Evolutionary conservation across 2,113 vertebrate species (phyloP).

Genomic region (Lepus timidus): DNA sequence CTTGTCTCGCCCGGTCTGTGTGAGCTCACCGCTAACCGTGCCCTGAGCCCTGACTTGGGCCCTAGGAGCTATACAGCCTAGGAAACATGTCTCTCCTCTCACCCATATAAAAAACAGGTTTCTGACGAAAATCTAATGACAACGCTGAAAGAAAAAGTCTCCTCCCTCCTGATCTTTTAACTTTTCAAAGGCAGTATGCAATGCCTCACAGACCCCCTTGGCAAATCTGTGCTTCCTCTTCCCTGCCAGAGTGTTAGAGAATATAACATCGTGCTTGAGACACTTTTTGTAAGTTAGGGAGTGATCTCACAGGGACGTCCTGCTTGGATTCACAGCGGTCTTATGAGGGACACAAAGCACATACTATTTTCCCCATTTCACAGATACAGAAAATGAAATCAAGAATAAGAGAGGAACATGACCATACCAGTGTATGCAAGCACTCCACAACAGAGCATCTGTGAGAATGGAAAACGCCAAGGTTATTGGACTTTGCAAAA

Average conservation of each 20-base stretch:
- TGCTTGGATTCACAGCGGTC: not conserved
- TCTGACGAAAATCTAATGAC: not conserved
- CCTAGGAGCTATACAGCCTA: not conserved
- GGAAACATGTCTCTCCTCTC: not conserved
- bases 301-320: not conserved
- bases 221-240: not conserved
- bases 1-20: not conserved
- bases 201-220: no score
- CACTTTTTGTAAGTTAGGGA: not conserved
- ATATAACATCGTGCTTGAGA: no score
- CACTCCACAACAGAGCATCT: not conserved
- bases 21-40: not conserved
- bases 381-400: not conserved
- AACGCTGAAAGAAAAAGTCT: not conserved
- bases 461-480: not conserved
- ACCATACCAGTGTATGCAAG: not conserved
- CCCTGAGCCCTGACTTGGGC: not conserved
- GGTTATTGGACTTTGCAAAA: not conserved
- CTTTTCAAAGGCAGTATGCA: not conserved
- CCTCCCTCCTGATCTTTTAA: not conserved
- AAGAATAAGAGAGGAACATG: not conserved
- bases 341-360: not conserved
- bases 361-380: not conserved
- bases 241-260: not conserved
- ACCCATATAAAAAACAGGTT: not conserved